A percentile compares a stretch with the other conserved stretches of the same genome.
Conservation (phyloP, 2,888 invertebrate genomes). For the Tipula helvola region DNA sequence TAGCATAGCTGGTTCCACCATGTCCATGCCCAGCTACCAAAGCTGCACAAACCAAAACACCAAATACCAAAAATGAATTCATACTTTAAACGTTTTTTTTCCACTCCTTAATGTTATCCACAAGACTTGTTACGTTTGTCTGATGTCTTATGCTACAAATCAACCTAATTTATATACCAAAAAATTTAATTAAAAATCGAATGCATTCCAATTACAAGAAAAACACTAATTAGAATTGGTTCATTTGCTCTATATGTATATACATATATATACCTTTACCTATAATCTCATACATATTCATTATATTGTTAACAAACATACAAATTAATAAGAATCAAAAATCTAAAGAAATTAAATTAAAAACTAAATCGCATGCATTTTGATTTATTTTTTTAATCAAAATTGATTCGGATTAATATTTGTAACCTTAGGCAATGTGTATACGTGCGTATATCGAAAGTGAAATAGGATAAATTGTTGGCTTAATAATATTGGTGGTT, state of each 20-base stretch:
- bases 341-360: background rate
- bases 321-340: background rate
- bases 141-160: background rate
- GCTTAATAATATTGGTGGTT: background rate
- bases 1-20: background rate
- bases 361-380: background rate
- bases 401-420: background rate
- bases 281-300: no score
- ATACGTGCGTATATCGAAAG: background rate
- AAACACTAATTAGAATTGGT: background rate
- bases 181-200: background rate
- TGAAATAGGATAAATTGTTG: background rate
- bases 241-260: background rate
- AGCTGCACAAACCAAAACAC: background rate
- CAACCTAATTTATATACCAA: background rate
- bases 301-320: background rate
- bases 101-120: slow-evolving; percentile 11
- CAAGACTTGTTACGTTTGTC: background rate
- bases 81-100: slow-evolving; percentile 11
- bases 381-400: background rate
- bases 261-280: background rate
- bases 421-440: background rate
- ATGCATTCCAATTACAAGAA: background rate
- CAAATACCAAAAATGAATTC: background rate
- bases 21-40: background rate